phyloP scores from a whole-genome alignment of 2,888 invertebrate species.

The Microctonus brassicae region DNA sequence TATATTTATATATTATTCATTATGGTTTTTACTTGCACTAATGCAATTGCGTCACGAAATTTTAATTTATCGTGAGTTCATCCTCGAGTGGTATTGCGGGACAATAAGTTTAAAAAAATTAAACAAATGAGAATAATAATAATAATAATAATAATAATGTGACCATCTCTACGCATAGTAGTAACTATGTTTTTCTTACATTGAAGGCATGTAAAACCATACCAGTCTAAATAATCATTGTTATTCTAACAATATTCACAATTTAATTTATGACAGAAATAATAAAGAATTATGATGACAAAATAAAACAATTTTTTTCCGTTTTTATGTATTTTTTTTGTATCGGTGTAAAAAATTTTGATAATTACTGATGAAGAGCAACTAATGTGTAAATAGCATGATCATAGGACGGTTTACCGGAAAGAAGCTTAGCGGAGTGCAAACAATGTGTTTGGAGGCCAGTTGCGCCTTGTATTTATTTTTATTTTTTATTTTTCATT shows the following conservation, averaged over 20 bases:
- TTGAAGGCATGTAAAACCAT: constrained; percentile 58
- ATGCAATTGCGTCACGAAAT: not conserved
- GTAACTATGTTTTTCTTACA: constrained; percentile 1
- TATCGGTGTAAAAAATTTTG: constrained; percentile 45
- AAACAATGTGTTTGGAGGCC: constrained; percentile 92
- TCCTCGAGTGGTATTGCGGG: constrained; percentile 24
- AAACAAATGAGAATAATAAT: not conserved
- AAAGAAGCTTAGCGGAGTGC: constrained; percentile 76
- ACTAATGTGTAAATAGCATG: constrained; percentile 56
- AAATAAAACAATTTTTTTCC: constrained; percentile 25
- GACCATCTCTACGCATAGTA: not conserved
- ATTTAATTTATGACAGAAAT: constrained; percentile 22
- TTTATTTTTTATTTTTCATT: constrained; percentile 35
- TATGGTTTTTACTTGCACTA: not conserved
- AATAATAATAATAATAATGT: not conserved
- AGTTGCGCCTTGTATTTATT: constrained; percentile 70
- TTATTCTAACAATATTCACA: constrained; percentile 47
- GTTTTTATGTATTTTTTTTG: constrained; percentile 30
- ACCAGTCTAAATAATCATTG: constrained; percentile 50
- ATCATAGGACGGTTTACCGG: constrained; percentile 60
- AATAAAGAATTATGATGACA: constrained; percentile 32
- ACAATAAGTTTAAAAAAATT: constrained; percentile 16
- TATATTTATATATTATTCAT: no score
- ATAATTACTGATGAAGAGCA: constrained; percentile 48
- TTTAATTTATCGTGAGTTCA: not conserved